These are phyloP conservation scores for Coptodon rendalli DNA, from an alignment of 2,113 vertebrate genomes.

Conservation along the genomic window DNA sequence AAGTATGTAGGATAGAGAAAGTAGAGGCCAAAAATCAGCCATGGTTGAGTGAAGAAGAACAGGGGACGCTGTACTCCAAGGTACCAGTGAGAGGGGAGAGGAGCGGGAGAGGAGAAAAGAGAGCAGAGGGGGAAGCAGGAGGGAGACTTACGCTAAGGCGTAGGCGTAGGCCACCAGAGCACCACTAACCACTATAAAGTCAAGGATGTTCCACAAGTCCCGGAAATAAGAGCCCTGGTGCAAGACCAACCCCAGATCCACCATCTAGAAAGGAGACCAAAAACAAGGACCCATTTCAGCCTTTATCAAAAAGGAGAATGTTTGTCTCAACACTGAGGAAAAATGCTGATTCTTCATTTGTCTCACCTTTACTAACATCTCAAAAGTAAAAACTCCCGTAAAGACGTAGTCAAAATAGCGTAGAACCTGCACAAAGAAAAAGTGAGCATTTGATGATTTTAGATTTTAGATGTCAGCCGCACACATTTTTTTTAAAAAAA, in stretches of 20 bases:
- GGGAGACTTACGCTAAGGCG: conserved; percentile 91
- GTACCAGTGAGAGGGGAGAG: conserved; percentile 18
- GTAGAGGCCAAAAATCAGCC: background rate
- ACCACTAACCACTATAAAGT: conserved; percentile 98
- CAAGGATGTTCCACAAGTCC: conserved; percentile 95
- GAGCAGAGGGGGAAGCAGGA: conserved; percentile 20
- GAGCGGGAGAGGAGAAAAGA: background rate
- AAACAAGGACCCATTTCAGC: background rate
- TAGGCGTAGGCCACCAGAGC: conserved; percentile 95
- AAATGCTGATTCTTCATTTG: background rate
- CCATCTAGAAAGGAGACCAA: conserved; percentile 76
- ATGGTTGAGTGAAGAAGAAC: background rate
- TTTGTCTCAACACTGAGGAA: background rate
- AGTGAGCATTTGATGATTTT: background rate
- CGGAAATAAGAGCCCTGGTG: conserved; percentile 94
- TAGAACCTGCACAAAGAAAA: conserved; percentile 73
- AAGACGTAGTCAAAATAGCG: conserved; percentile 95
- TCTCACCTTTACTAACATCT: conserved; percentile 92
- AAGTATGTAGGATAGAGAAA: background rate
- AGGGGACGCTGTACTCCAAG: conserved; percentile 18
- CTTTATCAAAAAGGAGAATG: background rate
- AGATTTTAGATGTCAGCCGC: background rate
- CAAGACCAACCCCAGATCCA: conserved; percentile 89
- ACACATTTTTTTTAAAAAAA: background rate
- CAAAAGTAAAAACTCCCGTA: conserved; percentile 93